Evolutionary conservation across 2,888 invertebrate species (phyloP).

Genomic region (Polylopha cassiicola): DNA sequence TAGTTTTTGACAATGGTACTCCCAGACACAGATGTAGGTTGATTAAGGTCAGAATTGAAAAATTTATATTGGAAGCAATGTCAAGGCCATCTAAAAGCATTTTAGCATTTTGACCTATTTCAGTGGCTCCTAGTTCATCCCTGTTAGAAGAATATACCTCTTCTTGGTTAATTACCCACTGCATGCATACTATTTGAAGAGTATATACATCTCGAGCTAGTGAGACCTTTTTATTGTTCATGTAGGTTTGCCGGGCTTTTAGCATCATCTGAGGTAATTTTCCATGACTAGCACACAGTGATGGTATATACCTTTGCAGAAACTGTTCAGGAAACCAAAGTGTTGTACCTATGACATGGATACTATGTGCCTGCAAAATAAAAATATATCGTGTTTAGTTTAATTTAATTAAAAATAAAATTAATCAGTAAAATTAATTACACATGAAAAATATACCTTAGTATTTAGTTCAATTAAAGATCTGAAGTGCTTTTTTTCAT

Average conservation of each 20-base stretch:
- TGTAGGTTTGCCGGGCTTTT: slow-evolving; percentile 74
- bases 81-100: slow-evolving; percentile 78
- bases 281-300: slow-evolving; percentile 72
- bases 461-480: slow-evolving; percentile 85
- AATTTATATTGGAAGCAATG: slow-evolving; percentile 81
- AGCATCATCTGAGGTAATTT: slow-evolving; percentile 62
- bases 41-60: slow-evolving; percentile 72
- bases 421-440: too few species aligned
- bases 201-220: slow-evolving; percentile 80
- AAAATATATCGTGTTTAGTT: too few species aligned
- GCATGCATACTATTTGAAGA: slow-evolving; percentile 48
- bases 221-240: slow-evolving; percentile 76
- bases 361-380: slow-evolving; percentile 81
- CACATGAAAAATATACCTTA: too few species aligned
- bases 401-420: too few species aligned
- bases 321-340: slow-evolving; percentile 93
- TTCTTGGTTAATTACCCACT: slow-evolving; percentile 62
- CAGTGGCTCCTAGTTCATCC: slow-evolving; percentile 59
- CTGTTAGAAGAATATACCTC: slow-evolving; percentile 53
- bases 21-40: slow-evolving; percentile 83
- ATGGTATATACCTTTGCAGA: slow-evolving; percentile 79
- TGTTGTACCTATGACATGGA: slow-evolving; percentile 87
- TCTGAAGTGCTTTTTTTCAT: slow-evolving; percentile 86
- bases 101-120: slow-evolving; percentile 65
- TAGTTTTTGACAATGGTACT: slow-evolving; percentile 86